These are phyloP conservation scores for Cyprinodon tularosa DNA, from an alignment of 2,113 vertebrate species.

Conservation along the genomic window DNA sequence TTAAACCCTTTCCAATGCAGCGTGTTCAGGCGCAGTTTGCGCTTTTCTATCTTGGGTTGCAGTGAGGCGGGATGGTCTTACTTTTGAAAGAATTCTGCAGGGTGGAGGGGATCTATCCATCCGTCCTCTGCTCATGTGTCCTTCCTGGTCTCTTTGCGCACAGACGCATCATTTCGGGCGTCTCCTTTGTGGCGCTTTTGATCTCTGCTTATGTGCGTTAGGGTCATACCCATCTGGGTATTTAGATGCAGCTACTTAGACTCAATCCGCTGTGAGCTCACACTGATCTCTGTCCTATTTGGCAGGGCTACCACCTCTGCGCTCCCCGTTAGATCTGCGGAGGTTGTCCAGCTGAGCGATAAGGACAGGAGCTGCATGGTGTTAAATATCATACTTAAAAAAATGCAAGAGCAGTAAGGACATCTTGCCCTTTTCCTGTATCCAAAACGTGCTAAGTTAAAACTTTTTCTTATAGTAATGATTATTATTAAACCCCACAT, in stretches of 20 bases:
- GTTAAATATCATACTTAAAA: slow-evolving; percentile 57
- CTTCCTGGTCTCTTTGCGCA: slow-evolving; percentile 16
- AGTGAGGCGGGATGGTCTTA: slow-evolving; percentile 3
- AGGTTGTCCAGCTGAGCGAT: slow-evolving; percentile 31
- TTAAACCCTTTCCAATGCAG: background rate
- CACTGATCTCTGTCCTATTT: slow-evolving; percentile 32
- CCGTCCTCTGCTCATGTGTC: slow-evolving; percentile 7
- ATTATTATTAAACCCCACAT: background rate
- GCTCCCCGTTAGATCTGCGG: slow-evolving; percentile 40
- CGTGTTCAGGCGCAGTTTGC: background rate
- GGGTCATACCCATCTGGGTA: slow-evolving; percentile 6
- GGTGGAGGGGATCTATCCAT: slow-evolving; percentile 4
- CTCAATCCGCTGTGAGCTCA: slow-evolving; percentile 21
- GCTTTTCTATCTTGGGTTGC: background rate
- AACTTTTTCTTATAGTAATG: background rate
- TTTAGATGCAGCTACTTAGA: slow-evolving; percentile 45
- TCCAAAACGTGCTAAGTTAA: background rate
- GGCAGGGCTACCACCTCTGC: slow-evolving; percentile 37
- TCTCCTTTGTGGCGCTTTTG: slow-evolving; percentile 20
- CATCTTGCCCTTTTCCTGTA: background rate
- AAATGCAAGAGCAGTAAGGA: background rate
- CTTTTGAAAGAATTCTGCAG: slow-evolving; percentile 26
- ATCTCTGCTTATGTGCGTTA: slow-evolving; percentile 17
- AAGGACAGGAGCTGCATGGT: slow-evolving; percentile 40
- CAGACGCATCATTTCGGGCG: slow-evolving; percentile 7